Base-by-base conservation (phyloP, 1,140 invertebrate species). In the Hormaphis cornu region DNA sequence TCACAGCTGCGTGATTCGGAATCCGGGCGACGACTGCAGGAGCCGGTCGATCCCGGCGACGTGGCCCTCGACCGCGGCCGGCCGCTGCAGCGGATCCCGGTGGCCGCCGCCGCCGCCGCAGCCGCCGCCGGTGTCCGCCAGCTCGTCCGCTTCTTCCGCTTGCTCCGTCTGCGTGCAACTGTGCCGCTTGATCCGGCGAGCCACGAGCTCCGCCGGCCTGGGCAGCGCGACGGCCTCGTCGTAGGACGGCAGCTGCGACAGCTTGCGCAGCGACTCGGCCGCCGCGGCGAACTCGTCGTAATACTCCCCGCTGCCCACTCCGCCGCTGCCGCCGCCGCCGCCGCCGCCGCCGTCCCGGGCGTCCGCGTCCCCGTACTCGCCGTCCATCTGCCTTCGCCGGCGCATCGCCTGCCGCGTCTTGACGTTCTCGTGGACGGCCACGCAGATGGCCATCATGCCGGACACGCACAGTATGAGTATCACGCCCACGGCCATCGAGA, bases 171-270 rank as follows among this genome's bases (percentile, higher is more conserved):
- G 70, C 26, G 70, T 71, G 35, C 42, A 58, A 28, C 70, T 71
- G 30, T 71, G 54, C 8, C 70, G 37, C 5, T 71, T 71, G 9
- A 2, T 40, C 26, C 40, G n/a, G 5, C 18, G n/a, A 7, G 37
- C 14, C 37, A 7, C 7, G 7, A 14, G 28, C 20, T 8, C 14
- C 1, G 69, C 18, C 4, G 70, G 70, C 14, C 42, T 61, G 16
- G 70, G 70, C 42, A 71, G 22, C 54, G 35, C 22, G 28, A 71
- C 28, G 3, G 70, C 70, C 22, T 71, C 70, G 24, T 71, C 70
- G 56, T 71, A 71, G 2, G 70, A 63, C n/a, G 70, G 70, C 20
- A 71, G 9, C n/a, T 71, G 70, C 26, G 70, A 59, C 37, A 71
- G 22, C 35, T 71, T 71, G 9, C 70, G 42, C 26, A 40, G n/a